Evolutionary conservation across 2,888 invertebrate species (phyloP), one percentile per base, ranked within the genome.

Genomic region (Acronicta alni): DNA sequence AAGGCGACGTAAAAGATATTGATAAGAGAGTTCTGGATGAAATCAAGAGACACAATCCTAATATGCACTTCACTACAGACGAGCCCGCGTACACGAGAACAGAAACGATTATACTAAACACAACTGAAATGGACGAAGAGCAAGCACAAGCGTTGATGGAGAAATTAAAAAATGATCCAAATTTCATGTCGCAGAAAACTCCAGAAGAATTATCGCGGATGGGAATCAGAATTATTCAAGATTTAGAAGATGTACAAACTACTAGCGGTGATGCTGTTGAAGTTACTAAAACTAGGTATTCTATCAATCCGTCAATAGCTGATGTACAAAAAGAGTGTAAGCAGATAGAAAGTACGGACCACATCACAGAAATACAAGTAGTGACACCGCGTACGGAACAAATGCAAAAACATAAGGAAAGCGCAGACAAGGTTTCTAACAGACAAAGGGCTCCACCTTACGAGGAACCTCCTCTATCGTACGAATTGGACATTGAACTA

Each of bases 351-450:
- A 62, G 74, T 30, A 87, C 95, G 78, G 96, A 96, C 23, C 97
- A 96, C 80, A 95, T 97, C 32, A 97, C 97, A 39, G 97, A 97
- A 89, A 97, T 97, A 58, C 96, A 97, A 88, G 97, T 97, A 0
- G 89, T 95, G 2, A 95, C 95, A 15, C 95, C 95, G 6, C 89
- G 90, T 43, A 92, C 84, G 53, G 95, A 89, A 70, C 90, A 89
- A 72, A 72, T 76, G 16, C 68, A 72, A 12, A 86, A 85, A 66
- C 81, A 89, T 51, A 85, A 86, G 78, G 65, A 85, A 54, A 79
- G 71, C 30, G 89, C 87, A 84, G 87, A 91, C 61, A 92, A 92
- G 83, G 80, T 91, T 54, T 79, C 88, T 35, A 90, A 91, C 68
- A 92, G 90, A 69, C 93, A 94, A 67, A 84, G 93, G 82, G 84